A percentile compares a stretch with the other conserved stretches of the same genome.
phyloP scores from a whole-genome alignment of 2,113 vertebrate genomes.

The Alosa alosa region DNA sequence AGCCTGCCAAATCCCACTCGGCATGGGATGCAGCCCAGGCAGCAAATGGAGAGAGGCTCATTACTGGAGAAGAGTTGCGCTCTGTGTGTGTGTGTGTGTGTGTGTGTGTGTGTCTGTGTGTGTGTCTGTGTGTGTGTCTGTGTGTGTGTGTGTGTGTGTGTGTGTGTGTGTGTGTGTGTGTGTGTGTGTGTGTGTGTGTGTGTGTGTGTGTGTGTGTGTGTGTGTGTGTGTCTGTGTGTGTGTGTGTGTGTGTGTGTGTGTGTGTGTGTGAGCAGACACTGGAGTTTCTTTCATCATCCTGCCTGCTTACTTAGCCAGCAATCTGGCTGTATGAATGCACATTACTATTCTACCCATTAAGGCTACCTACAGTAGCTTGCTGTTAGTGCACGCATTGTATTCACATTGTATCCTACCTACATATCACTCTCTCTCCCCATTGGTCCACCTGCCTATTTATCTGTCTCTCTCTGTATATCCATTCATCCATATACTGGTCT shows the following conservation, averaged over 20 bases:
- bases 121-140: not conserved
- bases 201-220: not conserved
- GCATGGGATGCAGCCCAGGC: slow-evolving; percentile 22
- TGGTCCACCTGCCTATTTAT: not conserved
- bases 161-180: not conserved
- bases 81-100: slow-evolving; percentile 15
- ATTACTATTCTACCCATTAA: not conserved
- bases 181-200: slow-evolving; percentile 16
- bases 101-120: not conserved
- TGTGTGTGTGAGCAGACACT: not conserved
- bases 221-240: not conserved
- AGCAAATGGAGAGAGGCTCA: slow-evolving; percentile 33
- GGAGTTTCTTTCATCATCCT: not conserved
- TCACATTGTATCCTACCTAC: not conserved
- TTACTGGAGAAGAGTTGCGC: slow-evolving; percentile 32
- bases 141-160: not conserved
- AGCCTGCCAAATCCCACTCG: not conserved
- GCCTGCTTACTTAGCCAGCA: not conserved
- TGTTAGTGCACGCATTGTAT: not conserved
- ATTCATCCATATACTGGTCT: not conserved
- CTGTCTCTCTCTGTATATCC: not conserved
- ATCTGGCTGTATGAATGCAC: not conserved
- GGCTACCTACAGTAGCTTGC: not conserved
- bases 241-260: not conserved
- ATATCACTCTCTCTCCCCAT: not conserved